Evolutionary conservation across 2,797 vertebrate genomes (phyloP).

Genomic region (Sebastes kiyomatsui): DNA sequence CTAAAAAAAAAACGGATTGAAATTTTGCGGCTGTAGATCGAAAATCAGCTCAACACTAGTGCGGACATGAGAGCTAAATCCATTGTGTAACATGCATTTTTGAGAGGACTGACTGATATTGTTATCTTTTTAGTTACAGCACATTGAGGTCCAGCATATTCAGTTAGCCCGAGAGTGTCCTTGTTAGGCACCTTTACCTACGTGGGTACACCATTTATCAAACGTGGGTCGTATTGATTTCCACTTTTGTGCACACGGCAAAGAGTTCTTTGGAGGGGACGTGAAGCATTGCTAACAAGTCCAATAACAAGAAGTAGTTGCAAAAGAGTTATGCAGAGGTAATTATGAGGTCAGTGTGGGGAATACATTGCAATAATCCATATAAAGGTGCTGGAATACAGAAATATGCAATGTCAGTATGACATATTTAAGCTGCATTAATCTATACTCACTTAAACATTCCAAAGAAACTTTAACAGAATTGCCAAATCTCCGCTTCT

Average conservation of each 20-base stretch:
- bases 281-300: neutral
- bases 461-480: constrained; percentile 19
- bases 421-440: neutral
- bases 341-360: neutral
- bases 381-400: neutral
- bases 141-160: neutral
- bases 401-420: neutral
- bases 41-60: constrained; percentile 38
- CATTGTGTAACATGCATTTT: constrained; percentile 33
- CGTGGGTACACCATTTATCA: constrained; percentile 13
- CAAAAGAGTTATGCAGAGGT: neutral
- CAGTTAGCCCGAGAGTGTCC: constrained; percentile 22
- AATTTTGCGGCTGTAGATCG: constrained; percentile 27
- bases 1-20: constrained; percentile 23
- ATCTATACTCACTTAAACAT: constrained; percentile 34
- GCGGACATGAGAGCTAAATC: constrained; percentile 7
- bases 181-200: constrained; percentile 30
- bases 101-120: neutral
- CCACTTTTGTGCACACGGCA: constrained; percentile 1
- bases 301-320: neutral
- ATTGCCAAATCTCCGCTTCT: constrained; percentile 29
- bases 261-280: neutral
- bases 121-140: neutral
- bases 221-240: constrained; percentile 36
- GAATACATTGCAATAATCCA: neutral